Evolutionary conservation across 92 coral and sea anemone species (phyloP), one percentile per base, ranked within the genome.

Genomic region (Hydrozoanthus gracilis): DNA sequence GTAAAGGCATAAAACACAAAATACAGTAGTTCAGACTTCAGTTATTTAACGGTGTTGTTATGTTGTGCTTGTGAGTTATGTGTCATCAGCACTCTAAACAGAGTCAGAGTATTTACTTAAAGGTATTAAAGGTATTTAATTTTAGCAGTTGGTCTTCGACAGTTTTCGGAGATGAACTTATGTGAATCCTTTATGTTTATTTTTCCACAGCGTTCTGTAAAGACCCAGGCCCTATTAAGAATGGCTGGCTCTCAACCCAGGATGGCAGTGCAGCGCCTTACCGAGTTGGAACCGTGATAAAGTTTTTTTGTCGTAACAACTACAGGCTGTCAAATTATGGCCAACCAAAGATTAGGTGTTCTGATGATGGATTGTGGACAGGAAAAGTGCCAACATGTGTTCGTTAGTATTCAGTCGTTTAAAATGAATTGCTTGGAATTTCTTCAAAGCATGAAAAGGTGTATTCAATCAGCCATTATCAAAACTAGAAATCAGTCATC

Each of bases 321-420:
- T 94, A 89, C 73, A 61, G 46, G 55, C 88, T 91, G 54, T 50
- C 83, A 7, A 44, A 61, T 52, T 51, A 47, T 76, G 97, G 97
- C 47, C 79, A 87, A 20, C 83, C 85, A 46, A 94, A 91, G 83
- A 90, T 94, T 12, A 16, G 39, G 39, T 94, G 97, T 35, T 58
- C 83, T 10, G 55, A 7, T 1, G 67, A 35, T 48, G 85, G 87
- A 6, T 54, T 44, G 17, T 94, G 97, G 97, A 87, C 68, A 61
- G 93, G 91, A 7, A 94, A 92, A 83, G 73, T 86, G 5, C 97
- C 97, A 0, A 47, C n/a, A 12, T 94, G 97, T 62, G 71, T 71
- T 80, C 92, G 97, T 94, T 71, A 44, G 95, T 83, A 11, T 1
- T 0, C 0, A 16, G 4, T 9, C 5, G 13, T 60, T 84, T 4